Evolutionary conservation across 2,888 invertebrate genomes (phyloP).

Genomic region (Bunonema sp.): DNA sequence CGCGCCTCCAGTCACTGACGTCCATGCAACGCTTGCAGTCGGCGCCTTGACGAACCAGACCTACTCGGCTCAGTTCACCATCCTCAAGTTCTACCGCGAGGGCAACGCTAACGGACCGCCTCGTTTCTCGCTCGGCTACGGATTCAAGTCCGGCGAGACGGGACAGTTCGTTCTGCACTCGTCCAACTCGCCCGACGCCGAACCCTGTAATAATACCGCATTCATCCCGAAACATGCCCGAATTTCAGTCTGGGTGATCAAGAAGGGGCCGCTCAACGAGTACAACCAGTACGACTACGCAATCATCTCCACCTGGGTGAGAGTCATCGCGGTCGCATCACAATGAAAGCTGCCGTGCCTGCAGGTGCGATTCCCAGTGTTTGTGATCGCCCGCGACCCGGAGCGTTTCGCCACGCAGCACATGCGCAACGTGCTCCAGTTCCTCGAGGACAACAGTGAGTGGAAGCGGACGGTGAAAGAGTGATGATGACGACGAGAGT

Average conservation of each 20-base stretch:
- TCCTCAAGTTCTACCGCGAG: slow-evolving; percentile 45
- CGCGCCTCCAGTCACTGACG: background rate
- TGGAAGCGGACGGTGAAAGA: slow-evolving; percentile 43
- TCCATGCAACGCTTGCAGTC: too few relatives aligned
- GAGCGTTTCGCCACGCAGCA: slow-evolving; percentile 35
- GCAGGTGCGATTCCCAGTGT: slow-evolving; percentile 42
- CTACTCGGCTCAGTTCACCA: slow-evolving; percentile 44
- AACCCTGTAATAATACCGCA: slow-evolving; percentile 30
- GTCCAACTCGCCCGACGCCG: slow-evolving; percentile 43
- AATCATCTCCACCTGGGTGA: slow-evolving; percentile 34
- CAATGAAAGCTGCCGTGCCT: slow-evolving; percentile 14
- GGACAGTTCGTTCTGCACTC: slow-evolving; percentile 45
- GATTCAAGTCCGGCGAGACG: slow-evolving; percentile 44
- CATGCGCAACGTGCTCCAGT: slow-evolving; percentile 44
- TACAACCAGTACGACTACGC: slow-evolving; percentile 46
- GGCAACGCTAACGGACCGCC: slow-evolving; percentile 45
- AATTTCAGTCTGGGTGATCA: slow-evolving; percentile 45
- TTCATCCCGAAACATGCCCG: background rate
- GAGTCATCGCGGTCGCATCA: background rate
- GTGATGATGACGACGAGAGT: slow-evolving; percentile 44
- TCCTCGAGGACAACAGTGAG: slow-evolving; percentile 44
- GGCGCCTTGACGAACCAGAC: slow-evolving; percentile 45
- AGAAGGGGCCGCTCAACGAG: slow-evolving; percentile 45
- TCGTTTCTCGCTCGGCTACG: slow-evolving; percentile 44
- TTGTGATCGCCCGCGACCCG: slow-evolving; percentile 44